Evolutionary conservation across 2,113 vertebrate genomes (phyloP), one percentile per base, ranked within the genome.

Genomic region (Strigops habroptila): DNA sequence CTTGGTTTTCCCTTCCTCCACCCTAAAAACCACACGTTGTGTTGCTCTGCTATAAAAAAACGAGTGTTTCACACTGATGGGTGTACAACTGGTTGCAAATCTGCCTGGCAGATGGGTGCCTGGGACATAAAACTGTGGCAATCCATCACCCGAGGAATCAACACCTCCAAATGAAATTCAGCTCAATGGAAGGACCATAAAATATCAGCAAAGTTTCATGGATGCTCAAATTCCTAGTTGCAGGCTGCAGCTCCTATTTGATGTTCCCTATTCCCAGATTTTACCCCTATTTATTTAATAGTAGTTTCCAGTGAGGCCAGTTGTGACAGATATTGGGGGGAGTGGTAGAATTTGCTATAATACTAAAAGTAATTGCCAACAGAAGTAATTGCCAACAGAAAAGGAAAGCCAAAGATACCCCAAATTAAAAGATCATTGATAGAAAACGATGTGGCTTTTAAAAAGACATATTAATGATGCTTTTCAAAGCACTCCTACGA

Each of bases 391-490:
- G 23, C 14, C 1, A 3, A 25, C 14, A 24, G 31, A 39, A 81
- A 51, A 44, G 31, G 10, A 43, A 64, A 35, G 22, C 46, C 35
- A 37, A 22, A 69, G 11, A 57, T 6, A 13, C 44, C 12, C 14
- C 53, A 44, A 57, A 57, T 21, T 7, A 60, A 53, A 70, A 78
- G 9, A 63, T 18, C 18, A 12, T 1, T 7, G 18, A 59, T 1
- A 39, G 30, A 35, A 49, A 62, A 55, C 17, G 11, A 55, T 2
- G 37, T 1, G 0, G 70, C 27, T 68, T 75, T 64, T 24, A 0
- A 63, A 7, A 73, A 74, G 28, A 18, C 1, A 0, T 2, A 41
- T 10, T 28, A 75, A 63, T 0, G 0, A 51, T 15, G n/a, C 12
- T 55, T 71, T 82, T 39, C 43, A 82, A 46, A 53, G 22, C 21